Base-by-base conservation (phyloP, 2,113 vertebrate species). In the Ellobius talpinus region DNA sequence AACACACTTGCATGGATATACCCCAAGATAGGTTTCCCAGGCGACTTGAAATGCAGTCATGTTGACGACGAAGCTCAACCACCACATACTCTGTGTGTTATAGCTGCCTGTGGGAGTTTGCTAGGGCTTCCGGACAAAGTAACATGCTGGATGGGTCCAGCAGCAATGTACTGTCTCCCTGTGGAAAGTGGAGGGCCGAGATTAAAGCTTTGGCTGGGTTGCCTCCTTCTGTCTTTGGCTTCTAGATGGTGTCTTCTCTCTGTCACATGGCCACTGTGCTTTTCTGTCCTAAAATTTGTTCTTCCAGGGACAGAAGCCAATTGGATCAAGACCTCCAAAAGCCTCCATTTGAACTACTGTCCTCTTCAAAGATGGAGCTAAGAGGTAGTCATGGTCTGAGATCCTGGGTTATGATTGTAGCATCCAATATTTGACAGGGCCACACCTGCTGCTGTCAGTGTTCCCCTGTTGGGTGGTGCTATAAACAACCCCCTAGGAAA, bases 221-320 rank as follows among this genome's bases (percentile, higher is more conserved):
- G 33, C 10, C 39, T 85, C n/a, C 78, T 58, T 45, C 29, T 50
- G 26, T 73, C 39, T 16, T 63, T 58, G 85, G 36, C 65, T 91
- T 68, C 10, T 9, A 33, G 29, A 19, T 0, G 6, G 39, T 1
- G 0, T 5, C 79, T 76, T 72, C 33, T 77, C 19, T 5, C 3
- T 11, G 39, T 89, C 65, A 45, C 21, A 1, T 8, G 11, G 42
- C 36, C 24, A 45, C 58, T 24, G 9, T 58, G 33, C n/a, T 8
- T 70, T 9, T 82, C n/a, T 76, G 19, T 74, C 31, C 31, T 72
- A 33, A 73, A 88, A 39, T 45, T 33, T 47, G 10, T 68, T 79
- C 47, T 66, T 82, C 0, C 12, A 29, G 76, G 85, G 68, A 72
- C 1, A 21, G 39, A 16, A 1, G 23, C 78, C n/a, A 72, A 72